Conservation (phyloP, 2,797 vertebrate species). For the Sebastes itinus region DNA sequence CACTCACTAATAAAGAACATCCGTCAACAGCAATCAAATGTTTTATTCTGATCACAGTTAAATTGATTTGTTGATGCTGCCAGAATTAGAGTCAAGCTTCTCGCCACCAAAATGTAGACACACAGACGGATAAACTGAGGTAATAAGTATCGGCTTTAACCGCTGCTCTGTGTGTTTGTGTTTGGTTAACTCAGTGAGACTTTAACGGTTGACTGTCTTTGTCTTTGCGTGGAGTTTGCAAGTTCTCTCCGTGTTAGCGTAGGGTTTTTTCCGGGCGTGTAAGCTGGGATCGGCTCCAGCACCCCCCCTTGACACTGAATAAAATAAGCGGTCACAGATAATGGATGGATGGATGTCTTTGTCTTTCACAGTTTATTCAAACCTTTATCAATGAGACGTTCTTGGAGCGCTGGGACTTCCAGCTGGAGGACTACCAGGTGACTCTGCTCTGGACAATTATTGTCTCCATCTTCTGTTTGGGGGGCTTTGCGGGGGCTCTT, state of each 20-base stretch:
- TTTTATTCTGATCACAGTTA: not conserved
- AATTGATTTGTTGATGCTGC: not conserved
- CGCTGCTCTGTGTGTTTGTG: not conserved
- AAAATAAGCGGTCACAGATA: too few relatives aligned
- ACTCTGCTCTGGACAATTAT: conserved; percentile 90
- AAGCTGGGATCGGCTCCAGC: too few relatives aligned
- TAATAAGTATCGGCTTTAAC: conserved; percentile 25
- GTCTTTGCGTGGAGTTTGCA: too few relatives aligned
- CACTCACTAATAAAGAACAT: not conserved
- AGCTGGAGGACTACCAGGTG: conserved; percentile 79
- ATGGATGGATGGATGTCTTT: not conserved
- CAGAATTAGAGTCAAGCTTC: not conserved
- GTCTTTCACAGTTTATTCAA: conserved; percentile 86
- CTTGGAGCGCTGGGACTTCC: conserved; percentile 80
- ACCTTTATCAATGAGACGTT: conserved; percentile 88
- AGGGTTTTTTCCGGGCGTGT: too few relatives aligned
- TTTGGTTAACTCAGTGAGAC: not conserved
- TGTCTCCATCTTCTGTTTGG: conserved; percentile 89
- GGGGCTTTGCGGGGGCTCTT: conserved; percentile 87
- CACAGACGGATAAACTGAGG: not conserved
- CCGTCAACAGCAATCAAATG: not conserved
- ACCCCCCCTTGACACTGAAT: too few relatives aligned
- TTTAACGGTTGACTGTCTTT: conserved; percentile 5
- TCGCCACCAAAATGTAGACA: not conserved
- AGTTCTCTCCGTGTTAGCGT: too few relatives aligned